A percentile compares a stretch with the other conserved stretches of the same genome.
Conservation (phyloP, 2,797 vertebrate genomes). For the Phataginus tetradactyla region DNA sequence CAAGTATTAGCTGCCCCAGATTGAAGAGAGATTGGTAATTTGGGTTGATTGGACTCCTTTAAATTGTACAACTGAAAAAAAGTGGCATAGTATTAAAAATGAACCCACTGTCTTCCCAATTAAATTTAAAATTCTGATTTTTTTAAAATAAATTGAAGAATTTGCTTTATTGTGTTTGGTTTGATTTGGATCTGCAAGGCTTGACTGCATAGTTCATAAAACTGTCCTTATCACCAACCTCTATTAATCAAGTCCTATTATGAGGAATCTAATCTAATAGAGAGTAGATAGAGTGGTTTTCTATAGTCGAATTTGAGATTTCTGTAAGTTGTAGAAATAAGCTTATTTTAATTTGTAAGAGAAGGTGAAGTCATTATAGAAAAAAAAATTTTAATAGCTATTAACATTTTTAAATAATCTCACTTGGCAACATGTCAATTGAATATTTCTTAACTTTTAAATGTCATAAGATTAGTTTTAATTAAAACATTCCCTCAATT, state of each 20-base stretch:
- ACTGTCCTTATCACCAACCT: not conserved
- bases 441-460: not conserved
- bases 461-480: not conserved
- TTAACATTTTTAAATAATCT: constrained; percentile 12
- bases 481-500: not conserved
- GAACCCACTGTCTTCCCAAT: not conserved
- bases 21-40: not conserved
- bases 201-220: not conserved
- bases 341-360: constrained; percentile 15
- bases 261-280: not conserved
- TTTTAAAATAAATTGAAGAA: not conserved
- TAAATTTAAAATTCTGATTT: not conserved
- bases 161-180: not conserved
- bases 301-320: not conserved
- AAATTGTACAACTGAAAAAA: not conserved
- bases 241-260: not conserved
- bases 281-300: not conserved
- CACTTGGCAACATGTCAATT: not conserved
- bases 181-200: not conserved
- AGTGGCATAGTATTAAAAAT: not conserved
- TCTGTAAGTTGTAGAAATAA: not conserved
- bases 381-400: not conserved
- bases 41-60: constrained; percentile 5
- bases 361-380: not conserved
- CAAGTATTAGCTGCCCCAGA: constrained; percentile 37